Conservation (phyloP, 2,888 invertebrate species). For the Eulithis prunata region DNA sequence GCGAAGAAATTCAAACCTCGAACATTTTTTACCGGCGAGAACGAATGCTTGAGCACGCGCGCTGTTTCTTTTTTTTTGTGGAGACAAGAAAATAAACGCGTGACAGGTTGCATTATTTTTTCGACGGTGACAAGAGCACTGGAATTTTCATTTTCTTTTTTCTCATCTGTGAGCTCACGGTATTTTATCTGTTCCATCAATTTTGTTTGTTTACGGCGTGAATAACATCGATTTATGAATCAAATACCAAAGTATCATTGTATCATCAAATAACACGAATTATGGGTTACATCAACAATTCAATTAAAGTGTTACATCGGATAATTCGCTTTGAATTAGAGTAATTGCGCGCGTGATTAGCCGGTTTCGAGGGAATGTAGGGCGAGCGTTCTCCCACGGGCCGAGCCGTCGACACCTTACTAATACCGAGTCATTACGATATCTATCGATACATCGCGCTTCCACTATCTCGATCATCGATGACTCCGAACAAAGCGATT, state of each 20-base stretch:
- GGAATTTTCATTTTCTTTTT: conserved; percentile 47
- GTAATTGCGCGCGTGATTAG: conserved; percentile 79
- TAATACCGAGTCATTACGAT: conserved; percentile 78
- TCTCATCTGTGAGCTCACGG: conserved; percentile 39
- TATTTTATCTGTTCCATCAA: conserved; percentile 29
- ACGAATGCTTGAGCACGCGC: conserved; percentile 77
- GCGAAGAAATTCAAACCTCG: conserved; percentile 65
- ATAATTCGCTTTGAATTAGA: conserved; percentile 78
- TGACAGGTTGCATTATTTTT: conserved; percentile 69
- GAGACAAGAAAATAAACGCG: conserved; percentile 55
- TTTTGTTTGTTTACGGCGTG: conserved; percentile 32
- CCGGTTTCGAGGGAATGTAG: conserved; percentile 68
- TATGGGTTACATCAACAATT: conserved; percentile 69
- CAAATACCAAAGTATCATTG: conserved; percentile 49
- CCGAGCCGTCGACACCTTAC: conserved; percentile 68
- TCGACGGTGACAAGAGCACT: conserved; percentile 57
- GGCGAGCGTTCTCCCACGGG: conserved; percentile 76
- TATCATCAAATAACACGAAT: conserved; percentile 57
- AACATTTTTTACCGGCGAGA: conserved; percentile 75
- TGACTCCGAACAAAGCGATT: conserved; percentile 68
- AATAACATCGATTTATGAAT: conserved; percentile 52
- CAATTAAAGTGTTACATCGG: conserved; percentile 77
- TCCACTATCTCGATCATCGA: conserved; percentile 68
- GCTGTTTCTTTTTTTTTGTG: conserved; percentile 47
- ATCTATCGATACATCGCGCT: conserved; percentile 74